phyloP scores from a whole-genome alignment of 2,113 vertebrate species.

The Porphyrio hochstetteri region DNA sequence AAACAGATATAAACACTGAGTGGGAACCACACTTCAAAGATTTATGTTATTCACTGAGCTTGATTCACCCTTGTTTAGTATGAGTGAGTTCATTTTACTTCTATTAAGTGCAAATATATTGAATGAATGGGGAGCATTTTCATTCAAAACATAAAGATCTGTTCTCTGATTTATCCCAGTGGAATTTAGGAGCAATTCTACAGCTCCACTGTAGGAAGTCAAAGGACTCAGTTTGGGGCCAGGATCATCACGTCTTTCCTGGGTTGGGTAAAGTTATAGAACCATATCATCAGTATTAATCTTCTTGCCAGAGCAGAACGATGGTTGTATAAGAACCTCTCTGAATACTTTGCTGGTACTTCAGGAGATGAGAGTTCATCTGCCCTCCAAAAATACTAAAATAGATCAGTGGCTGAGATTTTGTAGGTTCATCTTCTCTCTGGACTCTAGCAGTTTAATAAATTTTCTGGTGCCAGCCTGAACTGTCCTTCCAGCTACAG shows the following conservation, averaged over 20 bases:
- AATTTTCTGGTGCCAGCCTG: background rate
- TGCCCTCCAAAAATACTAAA: background rate
- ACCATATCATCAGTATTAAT: background rate
- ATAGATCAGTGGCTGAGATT: background rate
- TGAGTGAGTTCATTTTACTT: background rate
- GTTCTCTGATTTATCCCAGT: background rate
- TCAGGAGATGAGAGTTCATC: background rate
- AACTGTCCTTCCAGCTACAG: slow-evolving; percentile 3
- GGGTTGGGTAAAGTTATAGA: background rate
- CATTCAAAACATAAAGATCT: background rate
- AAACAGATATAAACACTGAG: background rate
- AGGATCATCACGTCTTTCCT: background rate
- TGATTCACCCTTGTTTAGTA: background rate
- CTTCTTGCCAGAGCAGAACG: background rate
- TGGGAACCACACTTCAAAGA: background rate
- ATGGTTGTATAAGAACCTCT: background rate
- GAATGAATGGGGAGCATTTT: background rate
- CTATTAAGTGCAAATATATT: background rate
- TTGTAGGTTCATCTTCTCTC: background rate
- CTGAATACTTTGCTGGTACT: background rate
- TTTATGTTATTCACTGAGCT: background rate
- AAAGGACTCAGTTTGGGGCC: background rate
- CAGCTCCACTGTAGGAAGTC: background rate
- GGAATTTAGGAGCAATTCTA: background rate
- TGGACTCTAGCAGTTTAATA: slow-evolving; percentile 11